Evolutionary conservation across 2,113 vertebrate species (phyloP), one percentile per base, ranked within the genome.

Genomic region (Triplophysa siluroides): DNA sequence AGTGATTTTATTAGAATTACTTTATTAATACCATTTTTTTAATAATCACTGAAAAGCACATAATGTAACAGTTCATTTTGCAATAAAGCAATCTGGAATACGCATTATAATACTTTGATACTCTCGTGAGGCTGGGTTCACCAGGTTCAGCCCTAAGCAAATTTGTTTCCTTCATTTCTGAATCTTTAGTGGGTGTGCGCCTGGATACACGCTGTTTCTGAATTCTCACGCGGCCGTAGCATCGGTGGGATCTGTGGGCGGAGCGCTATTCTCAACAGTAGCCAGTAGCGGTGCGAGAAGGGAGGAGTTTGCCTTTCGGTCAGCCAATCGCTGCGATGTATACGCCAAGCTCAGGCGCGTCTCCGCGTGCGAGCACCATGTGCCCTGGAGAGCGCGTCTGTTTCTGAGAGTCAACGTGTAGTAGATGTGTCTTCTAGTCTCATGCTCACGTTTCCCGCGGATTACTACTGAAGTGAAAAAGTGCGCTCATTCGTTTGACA

Each of bases 151-250:
- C 19, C 75, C 26, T 38, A 3, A 77, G 19, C 19, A 52, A 64
- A 65, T 38, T 11, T 66, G 52, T 77, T 77, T 77, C 45, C 45
- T 77, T 77, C 16, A 65, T 54, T 63, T 43, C 24, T 66, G 52
- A 75, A 76, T 68, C 23, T 38, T 23, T 58, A 9, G 54, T 61
- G 50, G 18, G 29, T 47, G 56, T 60, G 54, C 62, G 38, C 61
- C 69, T 86, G 84, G 87, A 77, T 87, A 88, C 71, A 79, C 29
- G 65, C 83, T 58, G 67, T 65, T 47, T 65, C 75, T 67, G 81
- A 74, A 66, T 80, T 80, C 90, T 94, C 93, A 93, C 92, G 92
- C 91, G 92, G 92, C 92, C 77, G 83, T 87, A 61, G 91, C 92
- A 90, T 91, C 89, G 86, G 90, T 87, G 86, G 84, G 87, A 83